Conservation (phyloP, 2,888 invertebrate genomes). For the Amblyteles armatorius region DNA sequence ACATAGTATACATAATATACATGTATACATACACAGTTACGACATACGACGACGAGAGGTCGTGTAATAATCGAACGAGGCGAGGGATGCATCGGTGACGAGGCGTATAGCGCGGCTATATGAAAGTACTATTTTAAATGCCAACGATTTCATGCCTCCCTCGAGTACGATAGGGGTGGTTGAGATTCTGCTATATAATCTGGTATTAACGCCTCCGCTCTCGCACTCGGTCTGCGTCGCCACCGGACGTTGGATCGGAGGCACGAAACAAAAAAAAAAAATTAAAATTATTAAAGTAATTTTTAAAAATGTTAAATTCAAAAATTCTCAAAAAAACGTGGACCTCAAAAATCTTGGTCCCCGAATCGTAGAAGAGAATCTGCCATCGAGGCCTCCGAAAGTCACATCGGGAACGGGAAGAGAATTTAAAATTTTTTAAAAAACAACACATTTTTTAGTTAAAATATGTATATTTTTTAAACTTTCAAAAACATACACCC, state of each 20-base stretch:
- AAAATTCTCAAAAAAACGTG: too few relatives aligned
- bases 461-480: too few relatives aligned
- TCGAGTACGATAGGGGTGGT: conserved; percentile 70
- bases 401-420: not conserved
- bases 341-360: too few relatives aligned
- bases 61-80: conserved; percentile 46
- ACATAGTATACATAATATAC: too few relatives aligned
- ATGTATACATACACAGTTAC: not conserved
- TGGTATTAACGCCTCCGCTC: conserved; percentile 61
- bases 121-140: conserved; percentile 82
- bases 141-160: conserved; percentile 83
- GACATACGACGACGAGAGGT: conserved; percentile 37
- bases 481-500: not conserved
- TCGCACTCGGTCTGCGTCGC: conserved; percentile 73
- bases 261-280: not conserved
- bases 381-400: too few relatives aligned
- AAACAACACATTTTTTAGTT: too few relatives aligned
- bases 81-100: conserved; percentile 45
- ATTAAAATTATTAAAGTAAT: not conserved
- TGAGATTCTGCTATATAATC: conserved; percentile 77
- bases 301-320: too few relatives aligned
- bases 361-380: too few relatives aligned
- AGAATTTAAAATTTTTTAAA: not conserved
- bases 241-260: not conserved
- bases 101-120: conserved; percentile 40